Conservation (phyloP, 2,113 vertebrate species). For the Pipa parva region DNA sequence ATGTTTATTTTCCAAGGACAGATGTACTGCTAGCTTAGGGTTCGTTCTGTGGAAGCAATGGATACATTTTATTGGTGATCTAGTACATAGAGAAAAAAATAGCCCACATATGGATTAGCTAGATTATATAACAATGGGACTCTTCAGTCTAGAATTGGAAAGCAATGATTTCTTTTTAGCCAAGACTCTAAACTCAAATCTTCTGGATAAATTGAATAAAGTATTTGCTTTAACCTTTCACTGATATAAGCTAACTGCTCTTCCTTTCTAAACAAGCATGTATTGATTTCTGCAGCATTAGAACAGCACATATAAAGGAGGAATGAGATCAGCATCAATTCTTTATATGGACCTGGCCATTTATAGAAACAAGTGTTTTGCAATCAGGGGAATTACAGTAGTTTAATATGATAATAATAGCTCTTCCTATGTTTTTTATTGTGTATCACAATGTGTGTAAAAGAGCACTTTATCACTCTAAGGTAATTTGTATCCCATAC, state of each 20-base stretch:
- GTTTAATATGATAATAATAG: neutral
- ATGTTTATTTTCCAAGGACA: no score
- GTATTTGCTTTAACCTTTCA: conserved; percentile 12
- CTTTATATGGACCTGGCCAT: neutral
- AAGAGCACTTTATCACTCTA: no score
- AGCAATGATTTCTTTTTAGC: neutral
- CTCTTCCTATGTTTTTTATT: neutral
- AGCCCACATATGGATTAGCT: no score
- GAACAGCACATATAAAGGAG: neutral
- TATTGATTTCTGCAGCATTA: conserved; percentile 1
- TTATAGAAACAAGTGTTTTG: conserved; percentile 10
- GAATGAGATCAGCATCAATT: neutral
- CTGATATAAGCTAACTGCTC: neutral
- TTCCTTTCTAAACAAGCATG: neutral
- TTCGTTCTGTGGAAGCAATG: no score
- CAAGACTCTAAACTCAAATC: neutral
- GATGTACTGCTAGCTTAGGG: no score
- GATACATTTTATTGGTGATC: no score
- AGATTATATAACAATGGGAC: no score
- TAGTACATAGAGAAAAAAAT: no score
- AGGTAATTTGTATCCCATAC: no score
- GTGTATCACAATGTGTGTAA: no score
- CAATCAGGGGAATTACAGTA: neutral
- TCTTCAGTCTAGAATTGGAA: neutral
- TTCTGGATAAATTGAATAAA: neutral